Percentiles rank a stretch among this genome's conserved stretches.
phyloP scores from a whole-genome alignment of 2,888 invertebrate species.

The Eubasilissa splendida region DNA sequence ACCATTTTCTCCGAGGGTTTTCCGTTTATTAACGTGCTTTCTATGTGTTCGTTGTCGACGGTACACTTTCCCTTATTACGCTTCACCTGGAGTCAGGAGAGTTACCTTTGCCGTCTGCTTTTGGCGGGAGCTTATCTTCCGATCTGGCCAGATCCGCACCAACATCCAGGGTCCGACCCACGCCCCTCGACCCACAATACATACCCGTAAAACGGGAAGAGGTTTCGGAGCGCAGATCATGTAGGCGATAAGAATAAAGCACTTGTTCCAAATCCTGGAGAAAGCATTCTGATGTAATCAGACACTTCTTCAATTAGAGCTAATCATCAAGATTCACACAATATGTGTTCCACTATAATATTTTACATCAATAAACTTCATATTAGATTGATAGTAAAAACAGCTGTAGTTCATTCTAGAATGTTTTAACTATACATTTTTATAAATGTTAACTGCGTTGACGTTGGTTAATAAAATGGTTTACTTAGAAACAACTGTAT shows the following conservation, averaged over 20 bases:
- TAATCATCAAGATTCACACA: too few species aligned
- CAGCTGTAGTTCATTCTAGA: too few species aligned
- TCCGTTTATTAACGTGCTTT: background rate
- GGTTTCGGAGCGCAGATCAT: constrained; percentile 2
- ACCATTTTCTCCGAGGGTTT: background rate
- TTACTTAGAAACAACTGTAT: too few species aligned
- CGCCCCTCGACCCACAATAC: background rate
- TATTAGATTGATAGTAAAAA: too few species aligned
- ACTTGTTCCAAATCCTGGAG: background rate
- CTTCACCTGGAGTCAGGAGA: constrained; percentile 7
- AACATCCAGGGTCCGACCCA: background rate
- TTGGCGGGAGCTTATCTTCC: constrained; percentile 20
- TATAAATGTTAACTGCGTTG: too few species aligned
- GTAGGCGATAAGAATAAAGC: constrained; percentile 1
- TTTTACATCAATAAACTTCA: too few species aligned
- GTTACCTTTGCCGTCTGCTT: constrained; percentile 7
- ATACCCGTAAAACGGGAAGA: background rate
- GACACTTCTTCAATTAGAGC: too few species aligned
- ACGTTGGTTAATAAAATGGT: too few species aligned
- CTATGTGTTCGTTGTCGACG: constrained; percentile 1
- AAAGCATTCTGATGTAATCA: background rate
- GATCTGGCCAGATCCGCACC: constrained; percentile 23
- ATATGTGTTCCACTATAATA: too few species aligned
- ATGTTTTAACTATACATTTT: too few species aligned
- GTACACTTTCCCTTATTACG: constrained; percentile 28